phyloP scores from a whole-genome alignment of 2,113 vertebrate species.

The Ceuthmochares aereus region DNA sequence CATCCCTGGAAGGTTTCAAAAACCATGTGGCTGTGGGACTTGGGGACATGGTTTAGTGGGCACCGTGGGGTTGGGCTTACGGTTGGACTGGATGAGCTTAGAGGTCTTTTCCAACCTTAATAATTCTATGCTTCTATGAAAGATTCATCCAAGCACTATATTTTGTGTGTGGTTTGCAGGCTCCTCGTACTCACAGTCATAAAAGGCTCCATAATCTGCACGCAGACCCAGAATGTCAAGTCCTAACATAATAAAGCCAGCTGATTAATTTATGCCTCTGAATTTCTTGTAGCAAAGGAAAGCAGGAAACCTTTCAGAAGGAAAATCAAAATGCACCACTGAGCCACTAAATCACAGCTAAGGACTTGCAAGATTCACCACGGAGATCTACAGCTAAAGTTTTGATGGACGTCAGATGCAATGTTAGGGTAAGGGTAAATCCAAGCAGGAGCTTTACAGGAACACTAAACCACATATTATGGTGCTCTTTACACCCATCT shows the following conservation, averaged over 20 bases:
- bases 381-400: not conserved
- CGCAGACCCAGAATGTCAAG: not conserved
- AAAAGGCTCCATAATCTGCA: not conserved
- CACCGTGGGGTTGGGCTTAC: no score
- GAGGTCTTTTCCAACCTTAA: no score
- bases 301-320: not conserved
- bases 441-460: not conserved
- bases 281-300: not conserved
- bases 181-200: not conserved
- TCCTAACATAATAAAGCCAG: not conserved
- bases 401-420: rapidly evolving
- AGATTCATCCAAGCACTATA: not conserved
- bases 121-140: no score
- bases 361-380: not conserved
- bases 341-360: not conserved
- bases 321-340: not conserved
- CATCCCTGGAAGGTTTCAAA: no score
- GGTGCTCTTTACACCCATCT: not conserved
- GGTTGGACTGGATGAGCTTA: no score
- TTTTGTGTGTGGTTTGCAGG: not conserved
- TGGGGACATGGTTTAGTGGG: no score
- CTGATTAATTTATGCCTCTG: not conserved
- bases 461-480: not conserved
- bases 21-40: no score
- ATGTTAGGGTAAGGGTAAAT: not conserved